Conservation (phyloP, 2,888 invertebrate genomes). For the Sisyra nigra region DNA sequence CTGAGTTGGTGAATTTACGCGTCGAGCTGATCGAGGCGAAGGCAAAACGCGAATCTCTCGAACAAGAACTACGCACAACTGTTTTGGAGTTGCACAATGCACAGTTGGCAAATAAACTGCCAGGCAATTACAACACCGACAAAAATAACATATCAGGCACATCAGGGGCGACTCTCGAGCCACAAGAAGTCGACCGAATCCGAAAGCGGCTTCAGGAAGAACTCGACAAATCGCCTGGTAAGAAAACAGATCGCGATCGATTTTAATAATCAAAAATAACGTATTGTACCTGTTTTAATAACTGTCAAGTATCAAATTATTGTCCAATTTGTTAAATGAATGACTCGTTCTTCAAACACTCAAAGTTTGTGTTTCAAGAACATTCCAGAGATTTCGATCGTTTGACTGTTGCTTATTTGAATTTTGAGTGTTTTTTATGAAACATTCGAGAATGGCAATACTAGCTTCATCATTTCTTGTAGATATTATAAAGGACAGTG, state of each 20-base stretch:
- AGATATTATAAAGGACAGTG: not conserved
- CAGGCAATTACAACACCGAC: constrained; percentile 21
- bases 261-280: constrained; percentile 1
- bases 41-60: constrained; percentile 38
- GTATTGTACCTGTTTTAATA: not conserved
- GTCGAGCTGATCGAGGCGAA: constrained; percentile 56
- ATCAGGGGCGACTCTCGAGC: constrained; percentile 18
- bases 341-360: no score
- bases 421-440: no score
- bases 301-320: not conserved
- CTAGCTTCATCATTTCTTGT: no score
- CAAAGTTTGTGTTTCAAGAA: no score
- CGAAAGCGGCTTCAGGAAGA: constrained; percentile 28
- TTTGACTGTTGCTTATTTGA: no score
- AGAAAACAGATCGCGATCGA: constrained; percentile 19
- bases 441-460: no score
- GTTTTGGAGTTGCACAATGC: constrained; percentile 42
- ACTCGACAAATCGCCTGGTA: constrained; percentile 26
- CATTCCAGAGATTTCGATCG: no score
- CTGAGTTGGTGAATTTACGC: constrained; percentile 59
- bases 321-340: not conserved
- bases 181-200: constrained; percentile 26
- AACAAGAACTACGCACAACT: constrained; percentile 44
- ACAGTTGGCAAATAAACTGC: constrained; percentile 34
- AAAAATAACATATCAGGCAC: constrained; percentile 15